These are phyloP conservation scores for Andrena marginata DNA, from an alignment of 2,888 invertebrate species.

Conservation along the genomic window DNA sequence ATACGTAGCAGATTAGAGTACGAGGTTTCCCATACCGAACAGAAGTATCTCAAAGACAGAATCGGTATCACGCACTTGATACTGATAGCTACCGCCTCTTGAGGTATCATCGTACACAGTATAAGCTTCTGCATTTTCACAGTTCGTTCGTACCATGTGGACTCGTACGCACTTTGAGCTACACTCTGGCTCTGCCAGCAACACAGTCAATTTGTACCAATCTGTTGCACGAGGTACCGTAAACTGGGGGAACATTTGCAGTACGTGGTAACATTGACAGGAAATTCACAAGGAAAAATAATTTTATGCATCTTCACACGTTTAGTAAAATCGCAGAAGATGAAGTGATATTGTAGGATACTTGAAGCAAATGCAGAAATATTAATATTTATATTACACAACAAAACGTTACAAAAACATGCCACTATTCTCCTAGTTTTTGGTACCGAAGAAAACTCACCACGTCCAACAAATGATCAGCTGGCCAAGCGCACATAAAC, in stretches of 20 bases:
- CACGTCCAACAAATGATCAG: conserved; percentile 69
- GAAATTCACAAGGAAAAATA: too few species aligned
- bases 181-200: conserved; percentile 34
- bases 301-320: too few species aligned
- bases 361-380: too few species aligned
- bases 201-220: background rate
- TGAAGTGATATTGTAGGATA: too few species aligned
- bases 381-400: too few species aligned
- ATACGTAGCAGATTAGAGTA: background rate
- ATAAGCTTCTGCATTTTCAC: background rate
- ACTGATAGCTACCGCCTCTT: conserved; percentile 35
- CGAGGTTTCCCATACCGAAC: conserved; percentile 42
- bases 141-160: conserved; percentile 30
- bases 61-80: conserved; percentile 35
- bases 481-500: conserved; percentile 74
- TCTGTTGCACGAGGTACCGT: too few species aligned
- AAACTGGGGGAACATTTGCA: too few species aligned
- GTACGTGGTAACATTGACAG: too few species aligned
- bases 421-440: too few species aligned
- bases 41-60: conserved; percentile 67
- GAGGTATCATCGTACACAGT: conserved; percentile 26
- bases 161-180: conserved; percentile 21
- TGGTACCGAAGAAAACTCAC: conserved; percentile 39
- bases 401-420: too few species aligned
- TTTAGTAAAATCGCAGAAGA: too few species aligned